These are phyloP conservation scores for Helicoverpa assulta DNA, from an alignment of 2,888 invertebrate species.

Conservation along the genomic window DNA sequence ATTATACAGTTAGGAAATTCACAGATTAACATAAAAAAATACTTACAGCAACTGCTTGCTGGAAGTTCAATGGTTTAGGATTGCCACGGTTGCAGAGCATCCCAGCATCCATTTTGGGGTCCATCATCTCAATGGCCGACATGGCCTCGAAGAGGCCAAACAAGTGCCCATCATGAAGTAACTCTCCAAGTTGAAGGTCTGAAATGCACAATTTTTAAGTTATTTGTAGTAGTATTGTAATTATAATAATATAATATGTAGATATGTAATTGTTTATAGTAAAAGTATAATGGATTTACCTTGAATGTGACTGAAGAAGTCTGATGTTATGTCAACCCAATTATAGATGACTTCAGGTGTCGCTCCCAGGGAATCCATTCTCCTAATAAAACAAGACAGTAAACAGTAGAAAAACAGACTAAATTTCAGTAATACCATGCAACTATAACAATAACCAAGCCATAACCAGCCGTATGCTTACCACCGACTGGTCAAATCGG, in stretches of 20 bases:
- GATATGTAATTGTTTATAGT: background rate
- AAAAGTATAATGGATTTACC: slow-evolving; percentile 68
- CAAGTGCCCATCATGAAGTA: slow-evolving; percentile 95
- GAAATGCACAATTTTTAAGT: slow-evolving; percentile 39
- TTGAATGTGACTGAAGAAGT: slow-evolving; percentile 86
- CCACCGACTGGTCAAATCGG: too few relatives aligned
- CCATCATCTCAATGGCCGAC: slow-evolving; percentile 99
- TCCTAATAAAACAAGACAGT: slow-evolving; percentile 65
- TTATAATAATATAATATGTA: too few relatives aligned
- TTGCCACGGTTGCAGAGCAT: slow-evolving; percentile 98
- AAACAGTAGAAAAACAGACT: too few relatives aligned
- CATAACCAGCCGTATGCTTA: too few relatives aligned
- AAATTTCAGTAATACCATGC: too few relatives aligned
- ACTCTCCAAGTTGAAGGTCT: slow-evolving; percentile 96
- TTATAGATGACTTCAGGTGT: slow-evolving; percentile 89
- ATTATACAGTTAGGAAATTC: too few relatives aligned
- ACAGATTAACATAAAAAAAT: background rate
- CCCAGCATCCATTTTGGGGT: slow-evolving; percentile 99
- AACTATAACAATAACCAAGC: too few relatives aligned
- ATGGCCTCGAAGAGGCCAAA: slow-evolving; percentile 99
- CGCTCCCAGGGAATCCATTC: slow-evolving; percentile 83
- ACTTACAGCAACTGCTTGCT: slow-evolving; percentile 95
- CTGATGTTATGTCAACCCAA: slow-evolving; percentile 92
- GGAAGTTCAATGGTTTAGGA: slow-evolving; percentile 95
- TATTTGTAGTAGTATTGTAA: too few relatives aligned